phyloP scores from a whole-genome alignment of 2,113 vertebrate species.

The Neolamprologus brichardi region DNA sequence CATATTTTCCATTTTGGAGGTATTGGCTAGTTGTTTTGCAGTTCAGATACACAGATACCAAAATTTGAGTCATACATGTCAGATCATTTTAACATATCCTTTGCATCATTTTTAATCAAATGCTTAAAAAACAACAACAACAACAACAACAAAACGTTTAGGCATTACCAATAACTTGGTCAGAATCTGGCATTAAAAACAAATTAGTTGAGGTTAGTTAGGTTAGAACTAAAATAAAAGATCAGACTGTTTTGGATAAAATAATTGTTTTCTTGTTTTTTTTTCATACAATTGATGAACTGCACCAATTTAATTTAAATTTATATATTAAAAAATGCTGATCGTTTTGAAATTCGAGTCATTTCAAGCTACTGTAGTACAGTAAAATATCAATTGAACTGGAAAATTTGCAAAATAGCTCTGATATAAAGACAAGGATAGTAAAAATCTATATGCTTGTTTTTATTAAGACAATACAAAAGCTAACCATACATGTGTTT shows the following conservation, averaged over 20 bases:
- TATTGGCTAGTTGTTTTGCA: rapidly evolving
- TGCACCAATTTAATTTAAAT: not conserved
- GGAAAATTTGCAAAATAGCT: not conserved
- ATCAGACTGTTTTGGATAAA: not conserved
- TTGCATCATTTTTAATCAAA: not conserved
- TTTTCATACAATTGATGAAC: not conserved
- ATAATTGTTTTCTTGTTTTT: rapidly evolving
- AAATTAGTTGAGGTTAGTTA: not conserved
- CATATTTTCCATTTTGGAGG: not conserved
- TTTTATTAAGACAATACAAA: not conserved
- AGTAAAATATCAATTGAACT: not conserved
- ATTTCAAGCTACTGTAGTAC: not conserved
- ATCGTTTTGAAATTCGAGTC: not conserved
- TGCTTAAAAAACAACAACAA: not conserved
- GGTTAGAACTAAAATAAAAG: not conserved
- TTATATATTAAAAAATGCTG: not conserved
- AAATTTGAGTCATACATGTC: not conserved
- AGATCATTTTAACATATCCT: not conserved
- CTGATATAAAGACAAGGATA: not conserved
- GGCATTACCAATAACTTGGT: not conserved
- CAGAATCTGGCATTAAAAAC: not conserved
- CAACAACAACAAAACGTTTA: not conserved
- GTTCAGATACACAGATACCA: not conserved
- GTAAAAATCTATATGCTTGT: not conserved
- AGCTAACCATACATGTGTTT: not conserved